These are phyloP conservation scores for Pogona vitticeps DNA, from an alignment of 2,113 vertebrate species.

Conservation along the genomic window DNA sequence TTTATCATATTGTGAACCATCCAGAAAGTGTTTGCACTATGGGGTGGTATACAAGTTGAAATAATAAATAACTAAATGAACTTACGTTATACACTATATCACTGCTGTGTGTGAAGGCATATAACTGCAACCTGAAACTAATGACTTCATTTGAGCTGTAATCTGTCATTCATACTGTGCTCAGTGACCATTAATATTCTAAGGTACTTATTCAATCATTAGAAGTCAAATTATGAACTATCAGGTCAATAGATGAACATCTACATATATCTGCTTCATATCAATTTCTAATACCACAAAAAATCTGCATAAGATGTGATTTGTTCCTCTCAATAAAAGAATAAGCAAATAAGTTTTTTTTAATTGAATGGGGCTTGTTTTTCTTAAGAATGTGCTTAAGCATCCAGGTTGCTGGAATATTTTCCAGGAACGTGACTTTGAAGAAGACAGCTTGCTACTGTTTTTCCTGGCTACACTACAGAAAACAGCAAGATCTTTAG, in stretches of 20 bases:
- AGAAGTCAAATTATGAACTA: neutral
- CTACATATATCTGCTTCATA: neutral
- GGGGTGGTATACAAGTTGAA: too few species aligned
- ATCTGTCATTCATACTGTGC: too few species aligned
- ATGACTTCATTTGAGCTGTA: too few species aligned
- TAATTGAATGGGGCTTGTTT: conserved; percentile 79
- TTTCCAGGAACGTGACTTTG: conserved; percentile 83
- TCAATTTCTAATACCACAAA: conserved; percentile 42
- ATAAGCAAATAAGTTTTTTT: conserved; percentile 62
- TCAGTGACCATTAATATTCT: too few species aligned
- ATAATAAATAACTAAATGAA: too few species aligned
- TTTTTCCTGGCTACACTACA: conserved; percentile 86
- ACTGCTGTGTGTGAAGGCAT: too few species aligned
- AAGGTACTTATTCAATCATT: neutral
- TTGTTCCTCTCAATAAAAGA: conserved; percentile 54
- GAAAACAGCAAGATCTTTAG: conserved; percentile 82
- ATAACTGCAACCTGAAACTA: too few species aligned
- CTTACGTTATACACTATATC: too few species aligned
- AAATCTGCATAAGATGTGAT: conserved; percentile 37
- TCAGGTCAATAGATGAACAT: neutral
- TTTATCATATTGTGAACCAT: too few species aligned
- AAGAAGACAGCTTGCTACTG: conserved; percentile 84
- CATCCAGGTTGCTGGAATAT: conserved; percentile 82
- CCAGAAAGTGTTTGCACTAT: too few species aligned
- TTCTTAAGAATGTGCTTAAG: conserved; percentile 80